These are phyloP conservation scores for Glyphotaelius pellucidus DNA, from an alignment of 2,888 invertebrate species.

Conservation along the genomic window DNA sequence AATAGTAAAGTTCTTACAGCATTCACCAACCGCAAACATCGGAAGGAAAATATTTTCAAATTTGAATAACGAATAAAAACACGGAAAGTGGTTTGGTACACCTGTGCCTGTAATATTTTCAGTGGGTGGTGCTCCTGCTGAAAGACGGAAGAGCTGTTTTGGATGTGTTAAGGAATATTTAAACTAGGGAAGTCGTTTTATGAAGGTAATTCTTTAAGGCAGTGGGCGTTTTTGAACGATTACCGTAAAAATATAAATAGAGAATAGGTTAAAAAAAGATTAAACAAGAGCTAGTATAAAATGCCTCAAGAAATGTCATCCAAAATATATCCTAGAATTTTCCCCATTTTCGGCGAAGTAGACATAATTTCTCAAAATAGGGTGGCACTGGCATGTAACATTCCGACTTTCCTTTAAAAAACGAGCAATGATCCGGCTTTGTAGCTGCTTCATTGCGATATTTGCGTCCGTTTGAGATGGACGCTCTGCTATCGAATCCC, in stretches of 20 bases:
- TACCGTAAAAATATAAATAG: neutral
- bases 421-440: no score
- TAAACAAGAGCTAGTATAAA: neutral
- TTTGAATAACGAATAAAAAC: conserved; percentile 41
- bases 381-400: no score
- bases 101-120: conserved; percentile 37
- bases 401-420: no score
- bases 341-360: no score
- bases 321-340: no score
- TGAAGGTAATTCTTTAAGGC: neutral
- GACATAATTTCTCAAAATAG: no score
- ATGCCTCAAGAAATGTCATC: neutral
- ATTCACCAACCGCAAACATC: neutral
- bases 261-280: neutral
- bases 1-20: neutral
- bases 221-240: neutral
- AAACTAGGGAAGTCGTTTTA: neutral
- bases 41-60: conserved; percentile 31
- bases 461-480: no score
- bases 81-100: conserved; percentile 35
- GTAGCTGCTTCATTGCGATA: no score
- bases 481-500: no score
- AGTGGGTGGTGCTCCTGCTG: neutral
- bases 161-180: neutral
- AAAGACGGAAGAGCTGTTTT: neutral